Evolutionary conservation across 2,888 invertebrate species (phyloP), one percentile per base, ranked within the genome.

Genomic region (Pogonocherus hispidulus): DNA sequence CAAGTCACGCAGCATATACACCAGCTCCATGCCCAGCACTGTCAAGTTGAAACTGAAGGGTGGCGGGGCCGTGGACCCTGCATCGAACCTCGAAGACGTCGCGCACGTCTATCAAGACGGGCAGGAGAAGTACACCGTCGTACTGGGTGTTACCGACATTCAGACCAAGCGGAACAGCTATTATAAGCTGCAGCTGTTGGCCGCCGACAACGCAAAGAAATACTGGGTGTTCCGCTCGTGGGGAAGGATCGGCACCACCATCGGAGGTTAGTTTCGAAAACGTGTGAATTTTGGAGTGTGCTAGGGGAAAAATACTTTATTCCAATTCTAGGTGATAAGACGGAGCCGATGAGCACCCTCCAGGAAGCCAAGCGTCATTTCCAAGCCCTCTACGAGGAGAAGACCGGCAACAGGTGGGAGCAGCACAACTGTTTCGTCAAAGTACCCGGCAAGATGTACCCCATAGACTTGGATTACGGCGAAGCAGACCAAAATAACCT

Each of bases 181-280:
- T 85, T 99, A 99, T 86, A 99, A 98, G 82, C 79, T 99, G 59
- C 99, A 99, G 84, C 85, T 98, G 54, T 87, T 99, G 59, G 90
- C 97, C 82, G 86, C 91, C 2, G 96, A 98, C 81, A 85, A 81
- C 0, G 85, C 84, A 18, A 86, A 87, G 9, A 88, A 86, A 88
- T 95, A 86, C 73, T 86, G 84, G 86, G 81, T 84, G 63, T 84
- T 84, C 62, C 79, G 97, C 14, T 89, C 96, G 0, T 99, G 99
- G 99, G 99, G 99, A 9, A 90, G 99, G 67, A 97, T 98, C 75
- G 98, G 99, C 3, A 99, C 99, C 0, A 93, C 92, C 0, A 94
- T 97, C 78, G 99, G 99, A 3, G 90, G 90, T 14, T 88, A 70
- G 41, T 64, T n/a, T n/a, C n/a, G n/a, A n/a, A n/a, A n/a, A n/a